phyloP scores from a whole-genome alignment of 2,113 vertebrate genomes.

The Protomyctophum bolini region DNA sequence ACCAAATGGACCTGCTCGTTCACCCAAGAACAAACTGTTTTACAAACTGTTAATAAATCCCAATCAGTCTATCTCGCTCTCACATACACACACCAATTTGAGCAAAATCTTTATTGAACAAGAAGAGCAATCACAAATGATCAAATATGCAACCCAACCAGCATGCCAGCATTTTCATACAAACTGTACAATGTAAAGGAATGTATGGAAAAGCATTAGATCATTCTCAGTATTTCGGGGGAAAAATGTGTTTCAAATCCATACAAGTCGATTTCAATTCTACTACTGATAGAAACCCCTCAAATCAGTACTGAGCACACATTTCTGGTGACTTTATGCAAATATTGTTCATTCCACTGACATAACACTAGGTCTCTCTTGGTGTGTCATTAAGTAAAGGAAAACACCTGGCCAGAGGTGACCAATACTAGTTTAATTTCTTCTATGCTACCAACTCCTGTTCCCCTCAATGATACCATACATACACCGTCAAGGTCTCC shows the following conservation, averaged over 20 bases:
- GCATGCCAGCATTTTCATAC: conserved; percentile 72
- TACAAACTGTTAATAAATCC: no score
- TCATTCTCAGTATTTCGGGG: conserved; percentile 21
- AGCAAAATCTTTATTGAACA: conserved; percentile 74
- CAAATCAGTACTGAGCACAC: conserved; percentile 1
- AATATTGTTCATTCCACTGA: not conserved
- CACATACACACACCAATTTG: conserved; percentile 32
- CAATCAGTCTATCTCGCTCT: no score
- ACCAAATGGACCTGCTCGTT: no score
- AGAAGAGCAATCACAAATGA: conserved; percentile 73
- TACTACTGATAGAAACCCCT: conserved; percentile 13
- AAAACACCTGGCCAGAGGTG: not conserved
- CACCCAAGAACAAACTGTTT: no score
- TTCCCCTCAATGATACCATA: conserved; percentile 24
- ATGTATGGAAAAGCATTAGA: conserved; percentile 66
- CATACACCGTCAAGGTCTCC: conserved; percentile 56
- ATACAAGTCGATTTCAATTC: conserved; percentile 47
- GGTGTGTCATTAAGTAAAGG: not conserved
- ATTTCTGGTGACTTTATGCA: conserved; percentile 14
- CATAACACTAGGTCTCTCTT: not conserved
- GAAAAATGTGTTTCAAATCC: conserved; percentile 56
- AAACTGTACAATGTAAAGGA: conserved; percentile 74
- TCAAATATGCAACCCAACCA: conserved; percentile 72
- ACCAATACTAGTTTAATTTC: conserved; percentile 14
- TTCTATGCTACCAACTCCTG: conserved; percentile 10